phyloP scores from a whole-genome alignment of 2,797 vertebrate genomes.

The Acanthurus leucopareius region DNA sequence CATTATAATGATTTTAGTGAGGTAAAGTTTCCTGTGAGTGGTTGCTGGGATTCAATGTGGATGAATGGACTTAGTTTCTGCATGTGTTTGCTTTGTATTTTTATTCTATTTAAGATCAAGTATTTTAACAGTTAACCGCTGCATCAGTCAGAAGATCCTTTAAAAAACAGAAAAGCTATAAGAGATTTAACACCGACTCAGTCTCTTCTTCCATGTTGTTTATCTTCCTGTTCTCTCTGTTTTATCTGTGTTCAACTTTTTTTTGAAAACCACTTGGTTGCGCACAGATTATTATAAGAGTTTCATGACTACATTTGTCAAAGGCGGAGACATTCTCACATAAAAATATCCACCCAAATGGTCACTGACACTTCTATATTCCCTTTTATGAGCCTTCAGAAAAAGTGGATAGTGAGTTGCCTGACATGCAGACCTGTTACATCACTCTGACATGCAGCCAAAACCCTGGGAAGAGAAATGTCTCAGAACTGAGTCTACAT shows the following conservation, averaged over 20 bases:
- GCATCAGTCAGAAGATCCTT: neutral
- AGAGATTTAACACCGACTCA: neutral
- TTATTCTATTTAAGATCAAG: neutral
- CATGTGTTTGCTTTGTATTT: too few species aligned
- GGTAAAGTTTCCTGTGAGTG: neutral
- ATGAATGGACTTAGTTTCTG: neutral
- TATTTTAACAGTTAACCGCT: neutral
- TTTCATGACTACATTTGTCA: conserved; percentile 10
- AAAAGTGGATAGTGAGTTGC: conserved; percentile 60
- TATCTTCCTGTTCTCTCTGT: neutral
- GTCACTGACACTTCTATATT: conserved; percentile 53
- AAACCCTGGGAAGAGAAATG: conserved; percentile 18
- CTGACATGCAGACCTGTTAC: conserved; percentile 57
- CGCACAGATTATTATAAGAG: neutral
- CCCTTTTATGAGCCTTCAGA: conserved; percentile 60
- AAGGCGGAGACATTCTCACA: conserved; percentile 24
- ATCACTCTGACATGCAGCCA: conserved; percentile 59
- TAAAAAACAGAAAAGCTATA: neutral
- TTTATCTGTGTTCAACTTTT: neutral
- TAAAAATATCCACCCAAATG: conserved; percentile 27
- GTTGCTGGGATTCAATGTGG: neutral
- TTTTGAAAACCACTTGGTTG: neutral
- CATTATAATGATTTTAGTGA: neutral
- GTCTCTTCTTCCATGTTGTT: neutral
- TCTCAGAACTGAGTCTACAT: conserved; percentile 27